phyloP scores from a whole-genome alignment of 2,113 vertebrate genomes.

The Hyperopisus bebe region DNA sequence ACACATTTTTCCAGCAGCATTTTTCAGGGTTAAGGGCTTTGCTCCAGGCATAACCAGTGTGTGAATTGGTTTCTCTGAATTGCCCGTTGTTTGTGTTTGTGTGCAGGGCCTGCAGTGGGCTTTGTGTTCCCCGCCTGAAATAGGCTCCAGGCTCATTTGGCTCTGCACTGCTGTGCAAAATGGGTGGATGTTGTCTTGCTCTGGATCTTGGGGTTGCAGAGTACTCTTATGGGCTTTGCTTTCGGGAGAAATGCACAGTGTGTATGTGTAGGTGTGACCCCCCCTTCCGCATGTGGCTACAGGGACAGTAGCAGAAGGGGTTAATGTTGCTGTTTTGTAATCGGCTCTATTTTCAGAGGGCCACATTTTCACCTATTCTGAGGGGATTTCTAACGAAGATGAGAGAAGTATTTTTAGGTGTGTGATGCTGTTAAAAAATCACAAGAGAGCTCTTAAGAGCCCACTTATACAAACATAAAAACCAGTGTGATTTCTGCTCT shows the following conservation, averaged over 20 bases:
- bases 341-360: not conserved
- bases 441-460: not conserved
- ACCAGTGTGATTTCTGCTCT: not conserved
- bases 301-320: not conserved
- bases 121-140: not conserved
- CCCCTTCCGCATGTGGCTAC: not conserved
- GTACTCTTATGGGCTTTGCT: not conserved
- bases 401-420: not conserved
- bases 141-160: not conserved
- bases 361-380: not conserved
- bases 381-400: slow-evolving; percentile 5
- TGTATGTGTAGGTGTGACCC: not conserved
- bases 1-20: not conserved
- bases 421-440: slow-evolving; percentile 1
- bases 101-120: not conserved
- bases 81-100: not conserved
- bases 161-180: not conserved
- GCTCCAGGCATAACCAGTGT: not conserved
- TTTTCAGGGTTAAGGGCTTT: not conserved
- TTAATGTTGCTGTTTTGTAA: not conserved
- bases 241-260: not conserved
- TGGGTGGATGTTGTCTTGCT: not conserved
- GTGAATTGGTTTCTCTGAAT: not conserved
- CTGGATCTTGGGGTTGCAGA: not conserved
- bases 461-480: slow-evolving; percentile 1